Percentiles rank a stretch among this genome's conserved stretches.
These are phyloP conservation scores for Nyctibius bracteatus DNA, from an alignment of 2,113 vertebrate genomes.

Conservation along the genomic window DNA sequence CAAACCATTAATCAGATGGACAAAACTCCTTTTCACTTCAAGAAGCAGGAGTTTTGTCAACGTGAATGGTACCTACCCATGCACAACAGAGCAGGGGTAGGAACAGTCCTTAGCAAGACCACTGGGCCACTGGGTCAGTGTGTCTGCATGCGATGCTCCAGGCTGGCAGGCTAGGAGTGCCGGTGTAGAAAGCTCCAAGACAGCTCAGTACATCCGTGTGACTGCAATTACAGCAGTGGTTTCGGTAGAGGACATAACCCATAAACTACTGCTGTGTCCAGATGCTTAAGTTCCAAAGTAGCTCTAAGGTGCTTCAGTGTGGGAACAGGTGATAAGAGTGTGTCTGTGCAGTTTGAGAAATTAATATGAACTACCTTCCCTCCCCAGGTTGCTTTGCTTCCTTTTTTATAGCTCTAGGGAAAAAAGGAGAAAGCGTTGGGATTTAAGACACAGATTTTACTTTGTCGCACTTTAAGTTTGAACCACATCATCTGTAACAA, in stretches of 20 bases:
- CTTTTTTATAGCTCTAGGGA: background rate
- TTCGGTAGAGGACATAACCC: background rate
- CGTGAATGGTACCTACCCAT: background rate
- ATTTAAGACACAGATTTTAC: conserved; percentile 42
- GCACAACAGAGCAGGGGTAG: background rate
- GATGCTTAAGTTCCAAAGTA: background rate
- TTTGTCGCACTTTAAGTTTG: conserved; percentile 24
- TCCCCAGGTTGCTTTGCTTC: conserved; percentile 22
- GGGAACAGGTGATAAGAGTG: background rate
- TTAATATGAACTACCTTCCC: background rate
- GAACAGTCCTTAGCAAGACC: background rate
- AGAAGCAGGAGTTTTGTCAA: background rate
- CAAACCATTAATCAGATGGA: background rate
- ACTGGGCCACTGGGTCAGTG: accelerated
- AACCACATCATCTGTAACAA: conserved; percentile 45
- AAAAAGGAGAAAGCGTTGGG: background rate
- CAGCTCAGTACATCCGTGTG: accelerated
- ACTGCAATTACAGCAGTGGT: background rate
- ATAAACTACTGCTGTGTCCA: background rate
- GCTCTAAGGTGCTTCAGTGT: background rate
- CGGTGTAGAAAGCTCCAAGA: background rate
- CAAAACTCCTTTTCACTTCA: background rate
- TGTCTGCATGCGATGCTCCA: background rate
- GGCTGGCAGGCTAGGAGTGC: too few species aligned
- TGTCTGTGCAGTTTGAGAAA: background rate